A percentile compares a stretch with the other conserved stretches of the same genome.
phyloP scores from a whole-genome alignment of 2,113 vertebrate genomes.

The Psettodes erumei region DNA sequence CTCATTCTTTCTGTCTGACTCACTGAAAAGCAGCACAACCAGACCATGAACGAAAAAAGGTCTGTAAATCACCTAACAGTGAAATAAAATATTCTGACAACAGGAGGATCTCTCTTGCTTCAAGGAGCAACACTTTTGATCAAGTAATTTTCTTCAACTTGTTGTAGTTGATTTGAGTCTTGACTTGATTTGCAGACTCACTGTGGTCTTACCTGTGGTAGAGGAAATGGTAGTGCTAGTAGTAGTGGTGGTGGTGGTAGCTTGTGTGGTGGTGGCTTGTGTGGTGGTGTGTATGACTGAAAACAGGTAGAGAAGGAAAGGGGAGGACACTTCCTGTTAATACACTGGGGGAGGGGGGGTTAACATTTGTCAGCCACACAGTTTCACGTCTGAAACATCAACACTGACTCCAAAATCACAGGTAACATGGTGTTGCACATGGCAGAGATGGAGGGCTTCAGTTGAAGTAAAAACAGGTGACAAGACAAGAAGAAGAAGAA shows the following conservation, averaged over 20 bases:
- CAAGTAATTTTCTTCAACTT: not conserved
- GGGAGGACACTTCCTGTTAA: constrained; percentile 56
- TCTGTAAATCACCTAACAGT: not conserved
- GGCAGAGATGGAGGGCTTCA: constrained; percentile 7
- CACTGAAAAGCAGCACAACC: not conserved
- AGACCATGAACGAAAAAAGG: constrained; percentile 2
- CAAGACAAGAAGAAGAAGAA: constrained; percentile 1
- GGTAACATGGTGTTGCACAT: constrained; percentile 20
- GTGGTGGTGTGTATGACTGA: constrained; percentile 62
- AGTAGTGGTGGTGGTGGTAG: not conserved
- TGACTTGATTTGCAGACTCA: not conserved
- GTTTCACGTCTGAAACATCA: constrained; percentile 18
- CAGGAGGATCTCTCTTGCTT: not conserved
- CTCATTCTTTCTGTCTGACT: constrained; percentile 27
- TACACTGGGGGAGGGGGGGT: constrained; percentile 42
- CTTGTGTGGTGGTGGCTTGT: constrained; percentile 32
- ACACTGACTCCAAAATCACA: constrained; percentile 29
- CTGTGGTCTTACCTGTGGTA: constrained; percentile 67
- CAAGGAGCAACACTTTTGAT: not conserved
- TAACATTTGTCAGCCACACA: constrained; percentile 46
- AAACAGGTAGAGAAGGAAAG: constrained; percentile 66
- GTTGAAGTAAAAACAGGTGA: not conserved
- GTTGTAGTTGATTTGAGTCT: not conserved
- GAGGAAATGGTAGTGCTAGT: constrained; percentile 25
- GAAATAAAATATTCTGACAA: not conserved